A percentile compares a stretch with the other conserved stretches of the same genome.
Evolutionary conservation across 2,888 invertebrate species (phyloP).

Genomic region (Thymelicus acteon): DNA sequence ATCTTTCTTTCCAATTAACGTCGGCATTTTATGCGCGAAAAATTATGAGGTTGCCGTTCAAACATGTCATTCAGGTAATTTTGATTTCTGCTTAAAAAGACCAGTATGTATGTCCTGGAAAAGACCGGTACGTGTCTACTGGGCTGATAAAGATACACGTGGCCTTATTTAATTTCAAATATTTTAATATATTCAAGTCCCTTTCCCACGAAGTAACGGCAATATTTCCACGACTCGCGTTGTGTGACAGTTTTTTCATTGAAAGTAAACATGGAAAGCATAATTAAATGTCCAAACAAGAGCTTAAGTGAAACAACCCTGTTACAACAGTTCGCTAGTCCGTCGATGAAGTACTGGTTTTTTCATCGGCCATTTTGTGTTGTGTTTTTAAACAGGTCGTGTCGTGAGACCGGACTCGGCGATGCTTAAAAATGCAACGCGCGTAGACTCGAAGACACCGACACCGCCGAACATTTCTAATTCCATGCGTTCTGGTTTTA

Average conservation of each 20-base stretch:
- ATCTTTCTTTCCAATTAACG: too few relatives aligned
- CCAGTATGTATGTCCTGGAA: too few relatives aligned
- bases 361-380: conserved; percentile 62
- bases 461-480: conserved; percentile 23
- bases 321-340: conserved; percentile 42
- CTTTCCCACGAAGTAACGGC: background rate
- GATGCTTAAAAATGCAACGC: conserved; percentile 63
- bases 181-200: too few relatives aligned
- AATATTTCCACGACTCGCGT: background rate
- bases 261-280: conserved; percentile 28
- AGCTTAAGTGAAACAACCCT: conserved; percentile 58
- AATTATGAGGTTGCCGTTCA: too few relatives aligned
- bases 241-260: background rate
- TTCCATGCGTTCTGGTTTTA: conserved; percentile 32
- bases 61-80: too few relatives aligned
- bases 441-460: conserved; percentile 48
- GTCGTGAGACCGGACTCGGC: conserved; percentile 58
- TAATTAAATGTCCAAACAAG: conserved; percentile 41
- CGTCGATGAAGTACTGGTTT: conserved; percentile 50
- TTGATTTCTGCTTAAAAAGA: too few relatives aligned
- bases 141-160: too few relatives aligned
- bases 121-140: too few relatives aligned
- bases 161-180: too few relatives aligned
- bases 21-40: too few relatives aligned
- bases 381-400: conserved; percentile 52